Evolutionary conservation across 2,113 vertebrate species (phyloP), one percentile per base, ranked within the genome.

Genomic region (Brachyhypopomus occidentalis): DNA sequence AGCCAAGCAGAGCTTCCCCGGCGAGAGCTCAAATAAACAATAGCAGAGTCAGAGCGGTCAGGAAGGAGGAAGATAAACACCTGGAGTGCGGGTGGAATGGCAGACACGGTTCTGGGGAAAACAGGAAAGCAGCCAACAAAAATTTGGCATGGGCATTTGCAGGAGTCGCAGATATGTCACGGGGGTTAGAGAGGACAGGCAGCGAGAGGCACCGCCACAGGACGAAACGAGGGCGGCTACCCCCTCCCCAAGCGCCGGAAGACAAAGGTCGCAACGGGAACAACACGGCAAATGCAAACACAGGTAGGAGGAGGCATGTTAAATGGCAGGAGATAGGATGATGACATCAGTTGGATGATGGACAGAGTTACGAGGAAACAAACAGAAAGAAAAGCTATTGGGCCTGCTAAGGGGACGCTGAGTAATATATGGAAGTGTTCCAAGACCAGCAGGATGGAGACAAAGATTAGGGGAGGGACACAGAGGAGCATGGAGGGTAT

Each of bases 231-330:
- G 38, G 27, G 16, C 90, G 92, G 92, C 91, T 93, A n/a, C n/a
- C n/a, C n/a, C n/a, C n/a, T 94, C 91, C 91, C 90, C 90, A 78
- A 77, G 60, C 58, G 23, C 1, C 58, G 72, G 83, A 63, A 55
- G 36, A 82, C 82, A 30, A 56, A 83, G 17, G 63, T 78, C 23
- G 81, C 78, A 12, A 79, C 84, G 83, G 23, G 27, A 55, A 80
- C 70, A 34, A 87, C 75, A 60, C 27, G 78, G 45, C 75, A 77
- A 20, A 87, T 71, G 72, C n/a, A 71, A 22, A 16, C 63, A 79
- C 80, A n/a, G n/a, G n/a, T n/a, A 59, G 73, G 48, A 56, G 25
- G 55, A 23, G 36, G 59, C 73, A 62, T 34, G 4, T 30, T 9
- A 62, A 36, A 59, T 23, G 30, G 11, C 1, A 9, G 4, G 41